These are phyloP conservation scores for Caracal caracal DNA, from an alignment of 2,113 vertebrate species.

Conservation along the genomic window DNA sequence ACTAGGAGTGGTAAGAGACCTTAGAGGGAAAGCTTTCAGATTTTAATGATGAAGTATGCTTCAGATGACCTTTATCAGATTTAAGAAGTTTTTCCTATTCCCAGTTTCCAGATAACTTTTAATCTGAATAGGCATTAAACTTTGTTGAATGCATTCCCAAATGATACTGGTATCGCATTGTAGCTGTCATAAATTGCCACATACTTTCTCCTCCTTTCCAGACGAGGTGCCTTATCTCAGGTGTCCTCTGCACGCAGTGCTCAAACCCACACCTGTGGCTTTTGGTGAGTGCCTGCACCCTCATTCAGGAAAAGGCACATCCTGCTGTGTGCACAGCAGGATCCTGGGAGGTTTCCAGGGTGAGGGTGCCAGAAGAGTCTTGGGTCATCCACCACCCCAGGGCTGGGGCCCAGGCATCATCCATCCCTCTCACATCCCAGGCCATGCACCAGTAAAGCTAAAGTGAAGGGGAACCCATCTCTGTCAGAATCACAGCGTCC, in stretches of 20 bases:
- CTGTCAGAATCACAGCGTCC: not conserved
- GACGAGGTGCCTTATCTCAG: slow-evolving; percentile 76
- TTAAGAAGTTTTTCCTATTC: not conserved
- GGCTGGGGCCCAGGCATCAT: not conserved
- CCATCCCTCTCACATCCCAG: not conserved
- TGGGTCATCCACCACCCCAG: not conserved
- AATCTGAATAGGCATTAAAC: not conserved
- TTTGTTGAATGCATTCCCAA: not conserved
- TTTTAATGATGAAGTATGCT: not conserved
- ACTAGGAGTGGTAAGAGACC: not conserved
- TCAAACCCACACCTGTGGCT: slow-evolving; percentile 77
- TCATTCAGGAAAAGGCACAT: not conserved
- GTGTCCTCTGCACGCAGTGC: slow-evolving; percentile 76
- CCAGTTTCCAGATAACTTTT: not conserved
- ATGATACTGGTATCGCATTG: not conserved
- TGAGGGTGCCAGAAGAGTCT: not conserved
- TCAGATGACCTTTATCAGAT: not conserved
- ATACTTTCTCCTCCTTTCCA: not conserved
- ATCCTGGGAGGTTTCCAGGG: not conserved
- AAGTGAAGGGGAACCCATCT: slow-evolving; percentile 60
- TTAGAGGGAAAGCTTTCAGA: not conserved
- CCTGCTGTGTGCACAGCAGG: not conserved
- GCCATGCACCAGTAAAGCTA: slow-evolving; percentile 58
- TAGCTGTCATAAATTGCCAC: not conserved
- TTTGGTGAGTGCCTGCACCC: slow-evolving; percentile 54